Evolutionary conservation across 2,888 invertebrate genomes (phyloP), one percentile per base, ranked within the genome.

Genomic region (Agrochola lota): DNA sequence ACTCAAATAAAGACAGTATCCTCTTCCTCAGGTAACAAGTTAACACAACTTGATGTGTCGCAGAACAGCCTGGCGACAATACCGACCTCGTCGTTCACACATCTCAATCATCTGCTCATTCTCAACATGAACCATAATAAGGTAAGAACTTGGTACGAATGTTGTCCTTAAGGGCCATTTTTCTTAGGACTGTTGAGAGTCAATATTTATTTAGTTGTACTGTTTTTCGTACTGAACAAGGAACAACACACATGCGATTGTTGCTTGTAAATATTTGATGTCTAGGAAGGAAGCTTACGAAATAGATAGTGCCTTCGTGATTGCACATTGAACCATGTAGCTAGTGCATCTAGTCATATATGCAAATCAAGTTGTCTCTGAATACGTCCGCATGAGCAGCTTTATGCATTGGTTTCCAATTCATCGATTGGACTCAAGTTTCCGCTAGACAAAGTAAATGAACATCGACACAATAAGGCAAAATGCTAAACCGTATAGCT

Each of bases 81-180:
- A 68, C 99, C 99, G 43, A 98, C 98, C 2, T 96, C 97, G 43
- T 98, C 99, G 2, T 97, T 98, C 90, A 97, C 97, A 86, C 98
- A 98, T 92, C 97, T 99, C 71, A 98, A 98, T 94, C 98, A 98
- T 91, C 97, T 99, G 83, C 97, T 99, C 84, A 98, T 99, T 87
- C 97, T 99, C 81, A 99, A 99, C 95, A 97, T 99, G 96, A 99
- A 99, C 95, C 98, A 98, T 95, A 99, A 99, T 94, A 97, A 97
- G 95, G 96, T 96, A 91, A 85, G 79, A 66, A 20, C 11, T 76
- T 68, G 26, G 43, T n/a, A n/a, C 5, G 7, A 60, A 26, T 46
- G 30, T 30, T 26, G 46, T 69, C 52, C 20, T 57, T 30, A 30
- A 67, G 2, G n/a, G 15, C 46, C 26, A 55, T 79, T 67, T 17